Base-by-base conservation (phyloP, 2,113 vertebrate species). In the Gadus chalcogrammus region DNA sequence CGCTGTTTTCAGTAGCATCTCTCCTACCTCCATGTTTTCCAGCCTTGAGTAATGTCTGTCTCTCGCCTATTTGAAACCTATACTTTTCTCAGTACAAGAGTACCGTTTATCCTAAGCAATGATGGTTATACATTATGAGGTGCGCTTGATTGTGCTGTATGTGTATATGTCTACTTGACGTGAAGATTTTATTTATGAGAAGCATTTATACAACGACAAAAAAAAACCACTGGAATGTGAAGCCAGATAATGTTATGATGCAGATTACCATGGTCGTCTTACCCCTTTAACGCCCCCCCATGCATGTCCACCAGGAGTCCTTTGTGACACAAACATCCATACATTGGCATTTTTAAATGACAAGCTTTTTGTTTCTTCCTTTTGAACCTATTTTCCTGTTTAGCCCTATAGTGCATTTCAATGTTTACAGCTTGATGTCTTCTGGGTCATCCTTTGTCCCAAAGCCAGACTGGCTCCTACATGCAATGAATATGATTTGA, bases 211-310 rank as follows among this genome's bases (percentile, higher is more conserved):
- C 59, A 76, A 89, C 87, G 17, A 56, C 55, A 56, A 56, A 56
- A 87, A 85, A 91, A 88, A 89, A 91, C 91, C 90, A 92, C 91
- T 92, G 91, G 91, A 92, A 92, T 92, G 90, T 92, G 89, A 92
- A 92, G 91, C 91, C 91, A 92, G 90, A 91, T 82, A 86, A 88
- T 89, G 88, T 90, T 90, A 84, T 84, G 79, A 81, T 81, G 84
- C 89, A 87, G 85, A 88, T 87, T 73, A 73, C 81, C 76, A 81
- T 84, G 84, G 86, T 85, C 82, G 83, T 89, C 77, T 86, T 76
- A 77, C 84, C 82, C 82, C 81, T 86, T 86, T 91, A 89, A 89
- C 85, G 84, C 88, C 82, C 85, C 81, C 82, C 82, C 81, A 83
- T 60, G 69, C 84, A 74, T 84, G 82, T 81, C 81, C 81, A 80